phyloP scores from a whole-genome alignment of 2,888 invertebrate genomes.

The Arenicola marina region DNA sequence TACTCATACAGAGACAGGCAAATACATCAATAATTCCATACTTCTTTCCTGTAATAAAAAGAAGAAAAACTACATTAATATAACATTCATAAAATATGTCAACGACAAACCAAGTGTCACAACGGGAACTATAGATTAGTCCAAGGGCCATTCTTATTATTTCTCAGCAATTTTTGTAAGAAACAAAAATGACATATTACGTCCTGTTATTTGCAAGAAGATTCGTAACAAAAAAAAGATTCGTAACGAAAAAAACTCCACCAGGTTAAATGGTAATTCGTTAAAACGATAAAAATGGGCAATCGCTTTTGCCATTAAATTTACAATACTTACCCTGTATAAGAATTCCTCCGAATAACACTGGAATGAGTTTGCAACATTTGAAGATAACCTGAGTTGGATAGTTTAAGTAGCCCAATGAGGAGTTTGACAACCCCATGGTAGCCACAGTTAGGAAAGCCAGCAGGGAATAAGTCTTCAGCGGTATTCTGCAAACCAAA shows the following conservation, averaged over 20 bases:
- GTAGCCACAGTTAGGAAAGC: slow-evolving; percentile 89
- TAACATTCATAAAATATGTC: not conserved
- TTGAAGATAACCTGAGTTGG: slow-evolving; percentile 98
- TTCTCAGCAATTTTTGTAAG: too few species aligned
- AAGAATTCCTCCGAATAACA: slow-evolving; percentile 88
- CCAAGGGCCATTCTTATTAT: too few species aligned
- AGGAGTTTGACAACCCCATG: slow-evolving; percentile 94
- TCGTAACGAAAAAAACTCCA: too few species aligned
- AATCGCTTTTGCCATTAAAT: too few species aligned
- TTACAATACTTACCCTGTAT: slow-evolving; percentile 70
- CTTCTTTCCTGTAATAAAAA: slow-evolving; percentile 69
- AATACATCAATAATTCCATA: slow-evolving; percentile 82
- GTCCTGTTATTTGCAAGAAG: too few species aligned
- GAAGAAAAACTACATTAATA: not conserved
- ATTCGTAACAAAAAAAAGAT: too few species aligned
- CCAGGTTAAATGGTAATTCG: too few species aligned
- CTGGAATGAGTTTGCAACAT: slow-evolving; percentile 95
- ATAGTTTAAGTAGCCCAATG: slow-evolving; percentile 92
- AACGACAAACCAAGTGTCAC: too few species aligned
- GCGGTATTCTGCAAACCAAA: slow-evolving; percentile 74
- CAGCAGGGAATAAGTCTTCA: slow-evolving; percentile 78
- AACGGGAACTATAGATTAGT: too few species aligned
- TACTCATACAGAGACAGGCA: slow-evolving; percentile 84
- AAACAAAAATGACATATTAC: too few species aligned
- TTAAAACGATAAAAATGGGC: too few species aligned